Evolutionary conservation across 2,113 vertebrate species (phyloP).

Genomic region (Panurus biarmicus): DNA sequence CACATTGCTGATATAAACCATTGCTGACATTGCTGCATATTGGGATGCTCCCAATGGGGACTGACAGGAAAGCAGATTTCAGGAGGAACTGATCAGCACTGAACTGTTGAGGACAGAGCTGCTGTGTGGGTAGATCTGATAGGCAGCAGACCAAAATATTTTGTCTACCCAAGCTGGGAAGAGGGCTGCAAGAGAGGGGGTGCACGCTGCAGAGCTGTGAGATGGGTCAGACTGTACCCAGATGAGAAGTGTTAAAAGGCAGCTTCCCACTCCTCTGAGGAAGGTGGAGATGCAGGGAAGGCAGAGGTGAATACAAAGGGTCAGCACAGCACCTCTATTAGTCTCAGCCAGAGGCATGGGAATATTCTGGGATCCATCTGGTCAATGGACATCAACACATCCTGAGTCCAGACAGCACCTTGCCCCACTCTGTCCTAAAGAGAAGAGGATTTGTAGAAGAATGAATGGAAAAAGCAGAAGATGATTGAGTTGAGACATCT

Average conservation of each 20-base stretch:
- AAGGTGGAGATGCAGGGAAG: neutral
- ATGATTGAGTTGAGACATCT: neutral
- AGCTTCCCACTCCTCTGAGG: neutral
- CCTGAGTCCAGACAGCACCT: neutral
- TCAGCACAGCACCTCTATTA: neutral
- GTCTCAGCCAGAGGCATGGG: neutral
- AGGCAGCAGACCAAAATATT: neutral
- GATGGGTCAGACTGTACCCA: neutral
- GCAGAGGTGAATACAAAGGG: neutral
- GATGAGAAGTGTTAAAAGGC: neutral
- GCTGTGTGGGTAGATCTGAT: neutral
- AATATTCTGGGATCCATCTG: neutral
- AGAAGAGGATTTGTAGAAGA: neutral
- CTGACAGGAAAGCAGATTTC: neutral
- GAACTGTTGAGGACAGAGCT: neutral
- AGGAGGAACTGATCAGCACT: rapidly evolving
- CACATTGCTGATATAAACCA: neutral
- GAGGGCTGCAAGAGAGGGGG: neutral
- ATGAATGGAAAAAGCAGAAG: neutral
- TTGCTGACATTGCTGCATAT: neutral
- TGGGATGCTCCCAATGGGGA: neutral
- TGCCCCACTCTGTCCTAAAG: neutral
- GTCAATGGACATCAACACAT: rapidly evolving
- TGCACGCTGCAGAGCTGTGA: too few relatives aligned
- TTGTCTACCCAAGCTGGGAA: neutral